Evolutionary conservation across 2,113 vertebrate species (phyloP).

Genomic region (Corythaixoides concolor): DNA sequence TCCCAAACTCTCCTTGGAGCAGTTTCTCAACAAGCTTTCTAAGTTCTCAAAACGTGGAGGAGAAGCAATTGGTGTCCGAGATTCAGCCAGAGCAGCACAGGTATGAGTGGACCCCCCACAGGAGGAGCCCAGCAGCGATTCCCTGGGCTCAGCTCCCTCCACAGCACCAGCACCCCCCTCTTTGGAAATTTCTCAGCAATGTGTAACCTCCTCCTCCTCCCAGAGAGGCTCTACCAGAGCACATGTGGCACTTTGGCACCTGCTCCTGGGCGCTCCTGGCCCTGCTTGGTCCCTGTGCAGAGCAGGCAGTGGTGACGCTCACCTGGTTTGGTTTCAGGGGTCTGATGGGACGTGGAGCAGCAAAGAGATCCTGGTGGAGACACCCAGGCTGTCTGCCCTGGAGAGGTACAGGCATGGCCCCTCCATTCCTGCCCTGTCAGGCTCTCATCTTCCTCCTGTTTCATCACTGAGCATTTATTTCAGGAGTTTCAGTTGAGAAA

Average conservation of each 20-base stretch:
- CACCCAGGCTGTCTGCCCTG: conserved; percentile 62
- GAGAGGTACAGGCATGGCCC: conserved; percentile 63
- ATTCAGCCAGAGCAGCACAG: conserved; percentile 66
- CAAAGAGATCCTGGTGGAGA: conserved; percentile 74
- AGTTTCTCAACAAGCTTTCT: conserved; percentile 75
- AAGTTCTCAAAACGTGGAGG: conserved; percentile 74
- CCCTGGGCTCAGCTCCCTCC: background rate
- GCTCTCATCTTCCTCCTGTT: background rate
- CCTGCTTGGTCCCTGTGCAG: background rate
- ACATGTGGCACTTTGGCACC: background rate
- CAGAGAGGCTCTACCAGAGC: background rate
- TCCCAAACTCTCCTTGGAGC: conserved; percentile 65
- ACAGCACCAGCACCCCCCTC: background rate
- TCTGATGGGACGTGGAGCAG: conserved; percentile 32
- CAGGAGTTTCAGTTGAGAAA: background rate
- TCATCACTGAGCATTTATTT: background rate
- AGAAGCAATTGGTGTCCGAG: conserved; percentile 70
- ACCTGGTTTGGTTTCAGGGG: conserved; percentile 71
- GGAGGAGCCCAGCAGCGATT: fast-evolving
- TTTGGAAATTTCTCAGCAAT: background rate
- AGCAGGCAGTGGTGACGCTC: background rate
- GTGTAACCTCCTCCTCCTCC: background rate
- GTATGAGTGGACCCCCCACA: conserved; percentile 50
- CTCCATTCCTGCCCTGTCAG: background rate
- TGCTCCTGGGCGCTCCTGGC: background rate